phyloP scores from a whole-genome alignment of 1,140 invertebrate species.

The Drosophila takahashii region DNA sequence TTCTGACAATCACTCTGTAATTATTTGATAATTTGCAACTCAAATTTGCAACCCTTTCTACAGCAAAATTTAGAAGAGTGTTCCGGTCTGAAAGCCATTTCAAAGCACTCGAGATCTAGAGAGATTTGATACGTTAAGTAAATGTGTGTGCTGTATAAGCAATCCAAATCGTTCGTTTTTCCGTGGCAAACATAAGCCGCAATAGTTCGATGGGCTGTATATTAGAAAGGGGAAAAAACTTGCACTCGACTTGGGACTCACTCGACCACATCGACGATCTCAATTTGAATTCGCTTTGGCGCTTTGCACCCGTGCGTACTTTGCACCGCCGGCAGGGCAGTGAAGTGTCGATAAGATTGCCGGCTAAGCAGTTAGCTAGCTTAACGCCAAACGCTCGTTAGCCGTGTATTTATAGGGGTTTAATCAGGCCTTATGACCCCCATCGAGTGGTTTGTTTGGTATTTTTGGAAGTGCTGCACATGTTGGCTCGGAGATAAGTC shows the following conservation, averaged over 20 bases:
- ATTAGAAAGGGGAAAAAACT: slow-evolving; percentile 27
- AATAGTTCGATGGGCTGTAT: slow-evolving; percentile 13
- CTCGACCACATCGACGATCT: slow-evolving; percentile 24
- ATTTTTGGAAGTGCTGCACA: slow-evolving; percentile 20
- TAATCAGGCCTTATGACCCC: slow-evolving; percentile 55
- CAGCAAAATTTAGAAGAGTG: background rate
- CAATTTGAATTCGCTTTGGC: slow-evolving; percentile 51
- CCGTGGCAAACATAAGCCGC: background rate
- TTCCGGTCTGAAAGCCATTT: slow-evolving; percentile 13
- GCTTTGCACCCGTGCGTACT: slow-evolving; percentile 52
- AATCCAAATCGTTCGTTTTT: slow-evolving; percentile 12
- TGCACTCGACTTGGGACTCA: slow-evolving; percentile 56
- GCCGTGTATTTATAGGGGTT: slow-evolving; percentile 50
- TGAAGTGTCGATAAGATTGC: slow-evolving; percentile 64
- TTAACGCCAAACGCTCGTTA: slow-evolving; percentile 19
- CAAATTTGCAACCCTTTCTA: background rate
- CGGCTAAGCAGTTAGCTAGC: slow-evolving; percentile 31
- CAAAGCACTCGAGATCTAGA: background rate
- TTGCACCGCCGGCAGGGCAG: slow-evolving; percentile 46
- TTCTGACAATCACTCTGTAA: background rate
- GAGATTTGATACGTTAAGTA: slow-evolving; percentile 22
- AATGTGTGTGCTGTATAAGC: background rate
- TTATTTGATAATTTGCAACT: background rate
- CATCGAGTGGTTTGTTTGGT: slow-evolving; percentile 41
- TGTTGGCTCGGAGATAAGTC: slow-evolving; percentile 29